phyloP scores from a whole-genome alignment of 2,888 invertebrate genomes.

The Plemyria rubiginata region DNA sequence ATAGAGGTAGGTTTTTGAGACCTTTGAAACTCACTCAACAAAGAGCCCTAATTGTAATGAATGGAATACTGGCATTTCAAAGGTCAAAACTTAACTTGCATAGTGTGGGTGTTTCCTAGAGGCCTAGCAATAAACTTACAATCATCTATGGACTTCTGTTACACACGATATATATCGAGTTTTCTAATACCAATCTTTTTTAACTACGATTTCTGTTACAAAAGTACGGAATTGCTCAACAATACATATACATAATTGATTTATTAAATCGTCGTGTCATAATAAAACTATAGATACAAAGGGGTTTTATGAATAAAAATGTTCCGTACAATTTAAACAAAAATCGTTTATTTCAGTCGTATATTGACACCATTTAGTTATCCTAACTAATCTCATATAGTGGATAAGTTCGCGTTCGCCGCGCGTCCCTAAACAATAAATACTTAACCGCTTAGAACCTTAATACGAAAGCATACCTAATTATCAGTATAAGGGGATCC shows the following conservation, averaged over 20 bases:
- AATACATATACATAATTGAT: background rate
- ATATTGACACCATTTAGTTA: slow-evolving; percentile 52
- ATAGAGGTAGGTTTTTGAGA: too few species aligned
- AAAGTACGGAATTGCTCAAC: slow-evolving; percentile 42
- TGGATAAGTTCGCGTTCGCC: slow-evolving; percentile 53
- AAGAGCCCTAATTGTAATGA: too few species aligned
- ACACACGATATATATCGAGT: slow-evolving; percentile 42
- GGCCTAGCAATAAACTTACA: slow-evolving; percentile 32
- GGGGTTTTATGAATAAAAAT: background rate
- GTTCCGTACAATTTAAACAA: slow-evolving; percentile 27
- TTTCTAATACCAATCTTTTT: slow-evolving; percentile 43
- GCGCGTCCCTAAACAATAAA: slow-evolving; percentile 64
- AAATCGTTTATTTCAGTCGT: slow-evolving; percentile 35
- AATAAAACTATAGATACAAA: background rate
- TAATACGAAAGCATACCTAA: slow-evolving; percentile 77
- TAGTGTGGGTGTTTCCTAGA: slow-evolving; percentile 20
- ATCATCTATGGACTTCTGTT: slow-evolving; percentile 38
- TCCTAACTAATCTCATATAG: slow-evolving; percentile 76
- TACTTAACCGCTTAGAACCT: slow-evolving; percentile 80
- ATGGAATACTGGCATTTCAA: background rate
- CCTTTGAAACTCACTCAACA: too few species aligned
- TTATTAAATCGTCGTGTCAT: slow-evolving; percentile 1
- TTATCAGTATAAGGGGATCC: slow-evolving; percentile 62
- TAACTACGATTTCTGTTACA: slow-evolving; percentile 36
- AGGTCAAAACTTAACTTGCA: background rate